Base-by-base conservation (phyloP, 1,140 invertebrate species). In the Brachionus manjavacas region DNA sequence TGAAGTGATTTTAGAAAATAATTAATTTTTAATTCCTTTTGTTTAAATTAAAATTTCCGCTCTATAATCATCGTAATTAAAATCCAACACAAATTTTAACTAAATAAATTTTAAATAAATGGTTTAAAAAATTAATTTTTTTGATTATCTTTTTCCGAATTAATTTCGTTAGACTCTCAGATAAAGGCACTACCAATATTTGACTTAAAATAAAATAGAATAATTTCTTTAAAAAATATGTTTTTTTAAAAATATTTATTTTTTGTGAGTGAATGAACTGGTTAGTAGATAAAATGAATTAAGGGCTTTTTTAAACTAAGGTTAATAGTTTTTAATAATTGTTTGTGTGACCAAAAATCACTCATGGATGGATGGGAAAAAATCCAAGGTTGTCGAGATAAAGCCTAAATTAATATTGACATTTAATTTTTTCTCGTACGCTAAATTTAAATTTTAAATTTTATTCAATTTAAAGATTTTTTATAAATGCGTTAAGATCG, bases 391-490 rank as follows among this genome's bases (percentile, higher is more conserved):
- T 7, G 14, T 6, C 14, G 23, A 23, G 52, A 60, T 20, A 60
- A 20, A 60, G 9, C 52, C n/a, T 68, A 68, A 68, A 68, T n/a
- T 31, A 31, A 31, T 68, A 68, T 68, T 68, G 28, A 68, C 66
- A 68, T 68, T 39, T 68, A 39, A 28, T 68, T 68, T 68, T n/a
- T 68, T 25, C n/a, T 68, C 31, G 28, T 68, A 31, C 6, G 11
- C 28, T 68, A 74, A 74, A 74, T 74, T 74, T 74, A 74, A 74
- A 74, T 43, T 74, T 74, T 41, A 74, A 74, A 74, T 74, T 74
- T 74, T 11, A 31, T 39, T 39, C 70, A 74, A 68, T 68, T 68
- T 14, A 68, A 68, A 68, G 14, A 4, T 31, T 68, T 68, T 31
- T 68, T 28, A 39, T 68, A 12, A 39, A 39, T 12, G 31, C 39